A percentile compares a stretch with the other conserved stretches of the same genome.
phyloP scores from a whole-genome alignment of 2,797 vertebrate species.

The Dallia pectoralis region DNA sequence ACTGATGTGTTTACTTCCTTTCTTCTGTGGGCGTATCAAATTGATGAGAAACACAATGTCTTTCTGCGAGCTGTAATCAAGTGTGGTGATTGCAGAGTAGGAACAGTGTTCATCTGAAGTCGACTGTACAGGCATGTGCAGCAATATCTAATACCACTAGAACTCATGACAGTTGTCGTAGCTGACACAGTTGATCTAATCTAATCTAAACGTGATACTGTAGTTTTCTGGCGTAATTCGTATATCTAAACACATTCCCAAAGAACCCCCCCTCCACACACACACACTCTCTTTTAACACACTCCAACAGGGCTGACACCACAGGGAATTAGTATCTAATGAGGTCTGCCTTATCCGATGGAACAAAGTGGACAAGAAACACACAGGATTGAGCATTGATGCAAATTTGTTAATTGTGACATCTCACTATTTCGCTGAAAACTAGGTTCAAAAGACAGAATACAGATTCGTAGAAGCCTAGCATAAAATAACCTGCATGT shows the following conservation, averaged over 20 bases:
- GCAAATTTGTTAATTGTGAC: too few relatives aligned
- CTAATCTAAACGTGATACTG: neutral
- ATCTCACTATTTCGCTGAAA: neutral
- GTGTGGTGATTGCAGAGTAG: too few relatives aligned
- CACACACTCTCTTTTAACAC: neutral
- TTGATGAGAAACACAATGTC: too few relatives aligned
- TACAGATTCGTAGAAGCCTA: neutral
- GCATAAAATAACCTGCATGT: neutral
- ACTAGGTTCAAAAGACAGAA: neutral
- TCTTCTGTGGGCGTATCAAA: too few relatives aligned
- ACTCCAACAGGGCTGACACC: neutral
- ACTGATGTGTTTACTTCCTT: too few relatives aligned
- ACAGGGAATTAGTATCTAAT: conserved; percentile 1
- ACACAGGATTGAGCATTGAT: neutral
- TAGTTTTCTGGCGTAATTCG: conserved; percentile 3
- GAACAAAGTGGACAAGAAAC: neutral
- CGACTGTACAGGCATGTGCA: too few relatives aligned
- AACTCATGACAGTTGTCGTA: too few relatives aligned
- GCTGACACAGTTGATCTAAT: too few relatives aligned
- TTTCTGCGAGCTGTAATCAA: too few relatives aligned
- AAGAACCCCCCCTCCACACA: neutral
- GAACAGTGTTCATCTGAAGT: too few relatives aligned
- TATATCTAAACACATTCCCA: neutral
- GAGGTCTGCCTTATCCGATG: neutral
- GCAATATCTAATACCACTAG: too few relatives aligned